phyloP scores from a whole-genome alignment of 92 coral and sea anemone species.

The Heteractis magnifica region DNA sequence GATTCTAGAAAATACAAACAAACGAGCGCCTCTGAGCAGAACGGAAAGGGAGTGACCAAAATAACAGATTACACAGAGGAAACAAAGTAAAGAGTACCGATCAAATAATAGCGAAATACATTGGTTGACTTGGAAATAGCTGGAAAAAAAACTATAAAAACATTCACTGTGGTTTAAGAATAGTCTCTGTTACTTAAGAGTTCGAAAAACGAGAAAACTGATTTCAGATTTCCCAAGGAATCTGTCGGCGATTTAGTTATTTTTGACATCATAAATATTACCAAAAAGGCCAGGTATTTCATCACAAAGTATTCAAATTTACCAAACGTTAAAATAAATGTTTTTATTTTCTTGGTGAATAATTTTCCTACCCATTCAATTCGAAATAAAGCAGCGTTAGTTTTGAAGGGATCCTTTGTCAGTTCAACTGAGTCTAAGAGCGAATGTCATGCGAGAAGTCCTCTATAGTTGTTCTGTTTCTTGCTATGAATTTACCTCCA shows the following conservation, averaged over 20 bases:
- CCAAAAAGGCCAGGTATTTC: background rate
- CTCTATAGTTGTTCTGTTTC: background rate
- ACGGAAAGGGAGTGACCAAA: conserved; percentile 38
- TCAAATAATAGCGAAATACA: background rate
- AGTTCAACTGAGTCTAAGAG: too few species aligned
- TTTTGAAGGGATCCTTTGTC: background rate
- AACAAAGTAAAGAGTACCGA: background rate
- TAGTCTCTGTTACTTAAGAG: background rate
- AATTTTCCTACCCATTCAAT: background rate
- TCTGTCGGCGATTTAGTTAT: too few species aligned
- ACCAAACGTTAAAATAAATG: background rate
- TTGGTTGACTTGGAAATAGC: background rate
- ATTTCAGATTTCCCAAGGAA: background rate
- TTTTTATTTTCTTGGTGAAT: background rate
- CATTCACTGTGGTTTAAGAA: background rate
- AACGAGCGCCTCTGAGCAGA: background rate
- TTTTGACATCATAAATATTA: too few species aligned
- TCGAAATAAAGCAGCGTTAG: background rate
- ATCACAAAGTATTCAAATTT: background rate
- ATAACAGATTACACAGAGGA: conserved; percentile 3
- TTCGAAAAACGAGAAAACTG: background rate
- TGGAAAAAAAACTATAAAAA: background rate
- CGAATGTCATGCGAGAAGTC: background rate
- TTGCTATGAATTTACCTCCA: background rate
- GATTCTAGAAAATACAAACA: background rate